These are phyloP conservation scores for Pseudocheirus occidentalis DNA, from an alignment of 2,797 vertebrate species.

Conservation along the genomic window DNA sequence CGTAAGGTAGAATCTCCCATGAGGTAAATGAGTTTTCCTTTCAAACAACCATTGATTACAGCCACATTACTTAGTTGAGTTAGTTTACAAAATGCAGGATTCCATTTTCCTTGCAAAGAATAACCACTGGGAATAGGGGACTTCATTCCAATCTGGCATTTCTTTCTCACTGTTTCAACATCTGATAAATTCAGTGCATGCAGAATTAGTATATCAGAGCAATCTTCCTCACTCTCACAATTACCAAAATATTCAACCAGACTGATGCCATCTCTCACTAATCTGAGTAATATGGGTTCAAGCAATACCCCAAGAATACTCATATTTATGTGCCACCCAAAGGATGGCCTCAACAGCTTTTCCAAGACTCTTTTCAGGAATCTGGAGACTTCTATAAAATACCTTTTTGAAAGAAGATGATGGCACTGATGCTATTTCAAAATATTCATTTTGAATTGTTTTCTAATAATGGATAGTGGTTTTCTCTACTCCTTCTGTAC, in stretches of 20 bases:
- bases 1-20: constrained; percentile 62
- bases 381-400: background rate
- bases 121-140: constrained; percentile 58
- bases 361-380: background rate
- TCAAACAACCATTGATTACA: constrained; percentile 59
- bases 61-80: constrained; percentile 1
- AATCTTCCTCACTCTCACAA: background rate
- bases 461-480: background rate
- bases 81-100: constrained; percentile 48
- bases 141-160: constrained; percentile 55
- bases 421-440: background rate
- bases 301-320: background rate
- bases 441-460: background rate
- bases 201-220: background rate
- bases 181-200: constrained; percentile 11
- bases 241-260: background rate
- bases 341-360: background rate
- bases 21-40: constrained; percentile 65
- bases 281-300: background rate
- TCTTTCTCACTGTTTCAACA: constrained; percentile 9
- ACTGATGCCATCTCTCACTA: background rate
- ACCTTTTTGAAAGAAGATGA: background rate
- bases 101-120: constrained; percentile 44
- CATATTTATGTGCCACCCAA: background rate
- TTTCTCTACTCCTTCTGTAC: background rate